Conservation (phyloP, 64 coral and sea anemone genomes). For the Orbicella faveolata region DNA sequence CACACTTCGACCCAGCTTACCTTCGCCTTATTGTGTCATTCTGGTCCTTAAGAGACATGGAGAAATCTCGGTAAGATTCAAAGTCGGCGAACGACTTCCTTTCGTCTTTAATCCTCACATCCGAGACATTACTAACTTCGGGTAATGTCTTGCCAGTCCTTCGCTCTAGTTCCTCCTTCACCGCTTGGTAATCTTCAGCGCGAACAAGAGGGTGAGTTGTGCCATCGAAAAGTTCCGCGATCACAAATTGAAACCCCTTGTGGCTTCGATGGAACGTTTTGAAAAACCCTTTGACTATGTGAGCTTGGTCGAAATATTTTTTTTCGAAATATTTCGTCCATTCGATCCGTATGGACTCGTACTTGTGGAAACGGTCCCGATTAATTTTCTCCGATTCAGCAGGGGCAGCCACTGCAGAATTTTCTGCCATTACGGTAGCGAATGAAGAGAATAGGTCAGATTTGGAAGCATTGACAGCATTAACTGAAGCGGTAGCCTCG, state of each 20-base stretch:
- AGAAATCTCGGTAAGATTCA: neutral
- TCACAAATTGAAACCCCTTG: slow-evolving; percentile 17
- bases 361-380: neutral
- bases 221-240: neutral
- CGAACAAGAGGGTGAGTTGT: slow-evolving; percentile 14
- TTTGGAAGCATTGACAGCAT: no score
- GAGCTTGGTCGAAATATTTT: neutral
- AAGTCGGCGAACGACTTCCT: slow-evolving; percentile 8
- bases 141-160: neutral
- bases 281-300: slow-evolving; percentile 2
- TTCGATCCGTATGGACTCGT: slow-evolving; percentile 11
- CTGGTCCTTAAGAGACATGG: neutral
- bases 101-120: neutral
- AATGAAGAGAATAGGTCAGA: neutral
- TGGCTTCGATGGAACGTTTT: neutral
- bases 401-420: neutral
- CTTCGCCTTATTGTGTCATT: neutral
- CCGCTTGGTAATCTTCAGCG: neutral
- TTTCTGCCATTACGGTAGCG: neutral
- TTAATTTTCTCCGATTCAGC: neutral
- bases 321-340: slow-evolving; percentile 10
- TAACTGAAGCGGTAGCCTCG: no score
- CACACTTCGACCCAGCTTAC: neutral
- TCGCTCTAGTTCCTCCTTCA: slow-evolving; percentile 4
- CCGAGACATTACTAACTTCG: neutral